Conservation (phyloP, 2,113 vertebrate species). For the Tricholaema leucomelas region DNA sequence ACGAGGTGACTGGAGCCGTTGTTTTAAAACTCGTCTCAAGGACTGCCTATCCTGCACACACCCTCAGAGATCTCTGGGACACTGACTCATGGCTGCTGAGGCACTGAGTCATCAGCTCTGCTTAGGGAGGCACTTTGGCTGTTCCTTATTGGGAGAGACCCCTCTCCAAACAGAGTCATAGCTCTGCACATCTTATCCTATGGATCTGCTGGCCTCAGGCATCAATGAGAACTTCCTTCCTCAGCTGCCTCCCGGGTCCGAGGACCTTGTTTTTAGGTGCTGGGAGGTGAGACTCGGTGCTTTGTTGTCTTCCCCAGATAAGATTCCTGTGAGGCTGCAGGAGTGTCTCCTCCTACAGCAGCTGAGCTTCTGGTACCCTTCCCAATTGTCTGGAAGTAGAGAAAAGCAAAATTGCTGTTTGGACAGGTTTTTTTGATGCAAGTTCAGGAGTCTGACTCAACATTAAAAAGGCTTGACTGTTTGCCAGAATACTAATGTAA, state of each 20-base stretch:
- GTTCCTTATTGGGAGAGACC: neutral
- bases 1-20: neutral
- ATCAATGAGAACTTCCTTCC: neutral
- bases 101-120: neutral
- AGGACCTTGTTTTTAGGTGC: no score
- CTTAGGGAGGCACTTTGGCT: fast-evolving
- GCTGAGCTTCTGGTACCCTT: fast-evolving
- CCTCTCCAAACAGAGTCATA: no score
- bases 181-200: neutral
- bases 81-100: neutral
- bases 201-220: neutral
- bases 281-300: neutral
- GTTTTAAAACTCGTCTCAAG: neutral
- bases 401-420: neutral
- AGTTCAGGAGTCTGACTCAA: slow-evolving; percentile 19
- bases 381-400: neutral
- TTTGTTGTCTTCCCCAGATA: neutral
- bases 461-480: slow-evolving; percentile 9
- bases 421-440: slow-evolving; percentile 4
- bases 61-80: neutral
- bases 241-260: fast-evolving
- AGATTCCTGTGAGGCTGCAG: neutral
- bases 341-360: neutral
- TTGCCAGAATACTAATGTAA: slow-evolving; percentile 54
- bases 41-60: neutral